Evolutionary conservation across 1,140 invertebrate species (phyloP), one percentile per base, ranked within the genome.

Genomic region (Pseudomyrmex dendroicus): DNA sequence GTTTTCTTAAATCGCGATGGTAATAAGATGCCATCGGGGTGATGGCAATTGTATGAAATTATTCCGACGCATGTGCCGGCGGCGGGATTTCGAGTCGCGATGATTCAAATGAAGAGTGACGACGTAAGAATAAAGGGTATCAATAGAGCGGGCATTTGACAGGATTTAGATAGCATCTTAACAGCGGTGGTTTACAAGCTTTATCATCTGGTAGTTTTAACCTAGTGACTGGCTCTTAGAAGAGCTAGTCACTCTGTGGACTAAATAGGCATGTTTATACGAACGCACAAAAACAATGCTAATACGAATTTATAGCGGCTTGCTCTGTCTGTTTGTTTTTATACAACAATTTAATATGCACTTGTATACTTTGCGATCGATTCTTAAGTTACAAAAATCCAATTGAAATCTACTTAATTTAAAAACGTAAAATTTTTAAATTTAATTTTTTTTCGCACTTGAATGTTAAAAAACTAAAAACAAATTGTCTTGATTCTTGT

Each of bases 81-180:
- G 25, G 35, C 35, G 35, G 7, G 54, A 84, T 86, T 62, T 78
- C 61, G 56, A 89, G 84, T 52, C 63, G 57, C 59, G 57, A 35
- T 35, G 35, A 35, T 74, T 72, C 80, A 84, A 91, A 86, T 87
- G 76, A 88, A 35, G 82, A 92, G 91, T 89, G 92, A 92, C 90
- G 92, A 93, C 91, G 89, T 80, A 84, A 73, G 90, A 91, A 92
- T 92, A 92, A 91, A 90, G 77, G 90, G 91, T 92, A 91, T 90
- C 91, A 88, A 92, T 89, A 84, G 62, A 86, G 83, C 78, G 78
- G 84, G 87, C 88, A 90, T 93, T 93, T 91, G 91, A 93, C 90
- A 88, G 90, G 92, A 93, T 92, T 93, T 92, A 93, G 93, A 94
- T 93, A 85, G 12, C 90, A 91, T 91, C 92, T 89, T 84, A 90